Evolutionary conservation across 2,797 vertebrate species (phyloP).

Genomic region (Lophotriccus pileatus): DNA sequence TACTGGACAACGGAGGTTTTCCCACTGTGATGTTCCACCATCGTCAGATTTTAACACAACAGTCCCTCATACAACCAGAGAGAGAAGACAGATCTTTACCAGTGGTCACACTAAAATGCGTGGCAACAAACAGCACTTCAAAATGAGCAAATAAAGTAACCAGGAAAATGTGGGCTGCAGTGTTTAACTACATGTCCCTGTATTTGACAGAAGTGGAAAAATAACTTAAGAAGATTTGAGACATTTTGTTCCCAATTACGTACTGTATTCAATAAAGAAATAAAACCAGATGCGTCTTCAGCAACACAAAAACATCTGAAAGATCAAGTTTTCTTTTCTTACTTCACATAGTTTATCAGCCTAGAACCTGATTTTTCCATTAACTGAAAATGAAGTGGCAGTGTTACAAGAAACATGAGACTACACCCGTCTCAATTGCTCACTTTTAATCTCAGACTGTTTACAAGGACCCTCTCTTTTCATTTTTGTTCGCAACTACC

Average conservation of each 20-base stretch:
- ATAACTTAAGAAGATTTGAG: not conserved
- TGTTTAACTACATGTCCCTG: not conserved
- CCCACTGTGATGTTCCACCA: not conserved
- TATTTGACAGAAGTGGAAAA: not conserved
- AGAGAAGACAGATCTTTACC: not conserved
- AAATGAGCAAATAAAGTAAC: not conserved
- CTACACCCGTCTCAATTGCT: not conserved
- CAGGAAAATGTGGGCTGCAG: not conserved
- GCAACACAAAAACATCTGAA: not conserved
- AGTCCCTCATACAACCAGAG: not conserved
- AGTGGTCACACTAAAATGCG: not conserved
- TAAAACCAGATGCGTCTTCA: not conserved
- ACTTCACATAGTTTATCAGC: not conserved
- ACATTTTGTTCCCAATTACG: fast-evolving
- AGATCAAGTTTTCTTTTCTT: not conserved
- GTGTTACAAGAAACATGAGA: not conserved
- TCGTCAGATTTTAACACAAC: not conserved
- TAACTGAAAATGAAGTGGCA: not conserved
- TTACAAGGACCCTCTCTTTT: not conserved
- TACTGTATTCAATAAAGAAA: not conserved
- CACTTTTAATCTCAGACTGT: not conserved
- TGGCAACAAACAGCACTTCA: fast-evolving
- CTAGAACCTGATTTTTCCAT: not conserved
- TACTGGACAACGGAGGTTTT: not conserved
- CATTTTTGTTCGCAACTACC: not conserved